These are phyloP conservation scores for Myripristis murdjan DNA, from an alignment of 2,797 vertebrate species.

Conservation along the genomic window DNA sequence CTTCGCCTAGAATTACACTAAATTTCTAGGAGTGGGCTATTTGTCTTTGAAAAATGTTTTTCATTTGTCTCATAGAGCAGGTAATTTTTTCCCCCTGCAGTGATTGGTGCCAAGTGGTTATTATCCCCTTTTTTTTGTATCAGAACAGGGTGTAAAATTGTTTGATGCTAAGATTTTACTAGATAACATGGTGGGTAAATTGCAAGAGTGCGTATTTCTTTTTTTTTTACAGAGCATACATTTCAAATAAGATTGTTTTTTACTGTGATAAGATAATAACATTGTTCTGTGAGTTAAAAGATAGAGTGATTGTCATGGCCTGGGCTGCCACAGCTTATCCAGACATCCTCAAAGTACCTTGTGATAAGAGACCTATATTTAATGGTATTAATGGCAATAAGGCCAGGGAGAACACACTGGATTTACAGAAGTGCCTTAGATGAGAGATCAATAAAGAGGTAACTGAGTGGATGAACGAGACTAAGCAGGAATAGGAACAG, in stretches of 20 bases:
- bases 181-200: not conserved
- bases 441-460: slow-evolving; percentile 82
- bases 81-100: not conserved
- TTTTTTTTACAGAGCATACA: slow-evolving; percentile 7
- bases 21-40: not conserved
- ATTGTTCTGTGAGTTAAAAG: slow-evolving; percentile 43
- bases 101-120: too few relatives aligned
- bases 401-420: slow-evolving; percentile 57
- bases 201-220: not conserved
- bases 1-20: slow-evolving; percentile 16
- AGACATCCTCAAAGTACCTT: slow-evolving; percentile 55
- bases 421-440: slow-evolving; percentile 82
- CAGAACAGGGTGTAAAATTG: not conserved
- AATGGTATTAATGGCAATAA: slow-evolving; percentile 64
- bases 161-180: not conserved
- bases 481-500: slow-evolving; percentile 79
- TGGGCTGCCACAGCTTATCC: slow-evolving; percentile 28
- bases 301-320: slow-evolving; percentile 37
- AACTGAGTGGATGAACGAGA: slow-evolving; percentile 78
- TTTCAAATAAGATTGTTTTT: slow-evolving; percentile 24
- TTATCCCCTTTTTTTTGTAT: too few relatives aligned
- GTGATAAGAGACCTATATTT: slow-evolving; percentile 68
- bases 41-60: slow-evolving; percentile 11
- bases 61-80: not conserved
- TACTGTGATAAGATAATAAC: slow-evolving; percentile 27